phyloP scores from a whole-genome alignment of 2,888 invertebrate genomes.

The Mantis religiosa region DNA sequence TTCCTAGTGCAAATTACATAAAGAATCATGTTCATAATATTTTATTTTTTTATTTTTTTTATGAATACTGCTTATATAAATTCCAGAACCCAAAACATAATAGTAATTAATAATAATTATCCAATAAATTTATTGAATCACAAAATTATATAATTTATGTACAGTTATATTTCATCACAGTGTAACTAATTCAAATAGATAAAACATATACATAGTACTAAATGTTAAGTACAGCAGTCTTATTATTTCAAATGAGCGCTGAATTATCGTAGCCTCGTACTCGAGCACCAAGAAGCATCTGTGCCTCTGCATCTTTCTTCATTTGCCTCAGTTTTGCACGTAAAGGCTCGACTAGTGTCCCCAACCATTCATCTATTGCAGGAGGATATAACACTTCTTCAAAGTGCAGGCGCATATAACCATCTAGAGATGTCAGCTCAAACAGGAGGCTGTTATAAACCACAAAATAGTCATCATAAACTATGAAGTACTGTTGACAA shows the following conservation, averaged over 20 bases:
- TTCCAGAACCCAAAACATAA: no score
- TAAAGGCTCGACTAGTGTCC: conserved; percentile 53
- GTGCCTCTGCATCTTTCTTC: conserved; percentile 51
- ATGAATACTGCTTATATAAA: no score
- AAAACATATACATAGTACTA: neutral
- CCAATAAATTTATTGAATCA: neutral
- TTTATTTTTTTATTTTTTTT: no score
- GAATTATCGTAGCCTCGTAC: conserved; percentile 22
- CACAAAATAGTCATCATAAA: neutral
- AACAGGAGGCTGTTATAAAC: conserved; percentile 46
- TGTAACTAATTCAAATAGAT: neutral
- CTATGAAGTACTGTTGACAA: neutral
- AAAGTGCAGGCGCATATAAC: conserved; percentile 51
- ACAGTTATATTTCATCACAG: neutral
- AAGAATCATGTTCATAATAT: no score
- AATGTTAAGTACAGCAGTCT: neutral
- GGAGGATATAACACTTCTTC: conserved; percentile 53
- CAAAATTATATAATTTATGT: neutral
- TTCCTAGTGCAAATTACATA: no score
- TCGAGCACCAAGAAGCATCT: conserved; percentile 48
- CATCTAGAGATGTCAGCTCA: conserved; percentile 52
- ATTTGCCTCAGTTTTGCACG: conserved; percentile 49
- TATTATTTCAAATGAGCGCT: neutral
- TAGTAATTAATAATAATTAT: neutral
- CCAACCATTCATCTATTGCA: conserved; percentile 58